Base-by-base conservation (phyloP, 1,140 invertebrate genomes). In the Leptinotarsa texana region DNA sequence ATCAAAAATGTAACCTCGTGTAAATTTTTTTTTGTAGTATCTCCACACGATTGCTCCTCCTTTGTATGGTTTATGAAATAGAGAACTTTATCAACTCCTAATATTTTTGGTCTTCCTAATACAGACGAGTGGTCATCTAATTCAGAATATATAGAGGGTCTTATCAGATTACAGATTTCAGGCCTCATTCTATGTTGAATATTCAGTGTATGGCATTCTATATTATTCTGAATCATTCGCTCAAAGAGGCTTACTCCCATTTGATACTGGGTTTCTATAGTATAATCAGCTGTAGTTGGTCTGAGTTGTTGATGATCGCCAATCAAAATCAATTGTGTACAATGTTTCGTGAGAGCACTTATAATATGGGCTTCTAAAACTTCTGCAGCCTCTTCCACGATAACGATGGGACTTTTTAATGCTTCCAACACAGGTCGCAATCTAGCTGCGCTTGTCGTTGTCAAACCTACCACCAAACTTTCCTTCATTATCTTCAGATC, bases 251-350 rank as follows among this genome's bases (percentile, higher is more conserved):
- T 94, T 42, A 93, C 87, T 67, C 93, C 90, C 13, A 79, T 49
- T 27, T 76, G 33, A 91, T 77, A 80, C 51, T 90, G 77, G 75
- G 84, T 88, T 42, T 89, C 89, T 51, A 93, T 82, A 61, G 85
- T 80, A 81, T 89, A 89, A 68, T 88, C 88, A 13, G 91, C 88
- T 3, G 90, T 89, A 18, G 85, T 89, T 0, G 93, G 93, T 74
- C 90, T 88, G 61, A 94, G 82, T 82, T 94, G 93, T 79, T 91
- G 87, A 85, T 94, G 93, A 84, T 96, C 94, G 8, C 82, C 82
- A 49, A 82, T 81, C 24, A 82, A 95, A 74, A 96, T 95, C 1
- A 95, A 86, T 82, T 96, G 95, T 83, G 96, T 78, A 75, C 93
- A 93, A 63, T 87, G 79, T 49, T 88, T 82, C 48, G 74, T 75